Evolutionary conservation across 2,113 vertebrate genomes (phyloP).

Genomic region (Etheostoma cragini): DNA sequence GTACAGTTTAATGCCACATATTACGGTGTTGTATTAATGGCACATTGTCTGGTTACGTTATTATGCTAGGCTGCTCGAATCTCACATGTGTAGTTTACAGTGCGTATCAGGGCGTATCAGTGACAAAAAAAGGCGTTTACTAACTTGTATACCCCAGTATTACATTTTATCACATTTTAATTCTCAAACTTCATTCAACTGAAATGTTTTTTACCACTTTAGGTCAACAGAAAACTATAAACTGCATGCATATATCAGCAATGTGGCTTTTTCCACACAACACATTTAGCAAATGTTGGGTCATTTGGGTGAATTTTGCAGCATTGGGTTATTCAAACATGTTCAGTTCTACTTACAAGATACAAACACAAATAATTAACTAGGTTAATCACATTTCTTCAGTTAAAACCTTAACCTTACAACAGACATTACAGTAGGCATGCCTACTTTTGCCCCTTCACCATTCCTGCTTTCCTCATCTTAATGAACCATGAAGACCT

Average conservation of each 20-base stretch:
- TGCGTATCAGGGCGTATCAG: slow-evolving; percentile 22
- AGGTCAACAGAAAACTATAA: background rate
- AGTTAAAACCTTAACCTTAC: background rate
- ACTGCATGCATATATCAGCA: background rate
- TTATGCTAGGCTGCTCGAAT: slow-evolving; percentile 13
- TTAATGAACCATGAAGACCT: background rate
- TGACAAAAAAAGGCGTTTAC: slow-evolving; percentile 9
- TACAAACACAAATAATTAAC: background rate
- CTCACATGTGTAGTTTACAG: slow-evolving; percentile 22
- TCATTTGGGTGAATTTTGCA: background rate
- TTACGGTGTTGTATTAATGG: slow-evolving; percentile 33
- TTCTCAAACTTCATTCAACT: background rate
- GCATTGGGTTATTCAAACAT: background rate
- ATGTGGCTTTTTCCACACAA: no score
- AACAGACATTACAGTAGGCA: background rate
- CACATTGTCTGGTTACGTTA: slow-evolving; percentile 4
- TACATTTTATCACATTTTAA: background rate
- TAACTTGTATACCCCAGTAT: background rate
- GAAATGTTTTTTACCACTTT: background rate
- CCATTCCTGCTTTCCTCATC: background rate
- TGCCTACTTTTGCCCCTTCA: slow-evolving; percentile 3
- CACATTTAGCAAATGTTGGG: background rate
- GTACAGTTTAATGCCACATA: slow-evolving; percentile 40
- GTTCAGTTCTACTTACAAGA: background rate
- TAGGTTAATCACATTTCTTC: background rate